Conservation (phyloP, 1,140 invertebrate species). For the Solen grandis region DNA sequence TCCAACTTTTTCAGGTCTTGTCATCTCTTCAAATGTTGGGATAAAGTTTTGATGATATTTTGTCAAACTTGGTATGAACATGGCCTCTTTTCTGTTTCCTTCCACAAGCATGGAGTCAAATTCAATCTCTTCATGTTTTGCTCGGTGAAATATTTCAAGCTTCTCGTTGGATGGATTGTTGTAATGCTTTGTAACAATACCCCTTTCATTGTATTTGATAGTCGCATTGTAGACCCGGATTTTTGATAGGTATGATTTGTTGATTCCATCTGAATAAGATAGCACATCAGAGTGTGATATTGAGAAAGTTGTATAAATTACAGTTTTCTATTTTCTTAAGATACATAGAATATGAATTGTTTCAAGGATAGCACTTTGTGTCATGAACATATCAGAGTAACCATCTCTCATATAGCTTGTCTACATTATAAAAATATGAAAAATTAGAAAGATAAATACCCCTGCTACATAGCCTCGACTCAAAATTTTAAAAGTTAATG, state of each 20-base stretch:
- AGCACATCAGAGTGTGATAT: no score
- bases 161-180: conserved; percentile 84
- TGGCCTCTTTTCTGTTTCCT: conserved; percentile 70
- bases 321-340: no score
- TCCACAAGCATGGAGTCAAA: conserved; percentile 66
- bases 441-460: no score
- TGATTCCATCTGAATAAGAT: no score
- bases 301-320: no score
- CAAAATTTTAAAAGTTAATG: no score
- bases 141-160: conserved; percentile 76
- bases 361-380: no score
- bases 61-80: conserved; percentile 78
- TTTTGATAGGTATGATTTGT: not conserved
- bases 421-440: no score
- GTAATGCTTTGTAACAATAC: conserved; percentile 93
- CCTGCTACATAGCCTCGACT: no score
- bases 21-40: conserved; percentile 79
- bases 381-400: no score
- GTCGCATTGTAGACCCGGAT: conserved; percentile 74
- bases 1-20: conserved; percentile 79
- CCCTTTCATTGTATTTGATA: conserved; percentile 90
- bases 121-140: conserved; percentile 71
- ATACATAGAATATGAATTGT: no score
- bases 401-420: no score
- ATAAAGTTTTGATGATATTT: conserved; percentile 78